Evolutionary conservation across 1,140 invertebrate species (phyloP).

Genomic region (Pomacea maculata): DNA sequence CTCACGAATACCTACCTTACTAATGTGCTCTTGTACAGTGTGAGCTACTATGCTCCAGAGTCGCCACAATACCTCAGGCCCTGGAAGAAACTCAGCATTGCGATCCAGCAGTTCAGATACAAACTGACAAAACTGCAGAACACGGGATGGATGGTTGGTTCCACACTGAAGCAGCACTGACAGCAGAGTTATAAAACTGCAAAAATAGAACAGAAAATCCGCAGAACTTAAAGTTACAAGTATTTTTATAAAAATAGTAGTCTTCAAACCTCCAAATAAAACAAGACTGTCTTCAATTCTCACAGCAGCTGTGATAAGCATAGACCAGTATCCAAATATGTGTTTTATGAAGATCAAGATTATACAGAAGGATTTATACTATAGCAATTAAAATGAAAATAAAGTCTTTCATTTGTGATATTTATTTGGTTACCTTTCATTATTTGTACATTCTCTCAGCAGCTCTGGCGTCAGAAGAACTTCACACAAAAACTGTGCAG

Average conservation of each 20-base stretch:
- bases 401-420: too few relatives aligned
- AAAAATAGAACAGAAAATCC: conserved; percentile 14
- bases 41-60: conserved; percentile 52
- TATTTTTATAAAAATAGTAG: not conserved
- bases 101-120: conserved; percentile 45
- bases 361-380: too few relatives aligned
- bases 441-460: conserved; percentile 22
- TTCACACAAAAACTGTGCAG: conserved; percentile 51
- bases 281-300: not conserved
- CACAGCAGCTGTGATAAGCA: not conserved
- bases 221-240: not conserved
- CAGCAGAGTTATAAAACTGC: conserved; percentile 49
- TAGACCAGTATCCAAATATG: not conserved
- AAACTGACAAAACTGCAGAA: conserved; percentile 52
- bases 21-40: conserved; percentile 45
- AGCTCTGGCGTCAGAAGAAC: conserved; percentile 47
- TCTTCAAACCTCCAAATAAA: not conserved
- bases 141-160: conserved; percentile 35
- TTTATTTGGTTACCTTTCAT: conserved; percentile 39
- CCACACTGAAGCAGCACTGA: conserved; percentile 43
- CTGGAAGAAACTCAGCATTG: conserved; percentile 33
- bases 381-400: too few relatives aligned
- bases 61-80: conserved; percentile 46
- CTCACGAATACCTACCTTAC: conserved; percentile 31
- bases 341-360: too few relatives aligned